Base-by-base conservation (phyloP, 2,797 vertebrate species). In the Pygocentrus nattereri region DNA sequence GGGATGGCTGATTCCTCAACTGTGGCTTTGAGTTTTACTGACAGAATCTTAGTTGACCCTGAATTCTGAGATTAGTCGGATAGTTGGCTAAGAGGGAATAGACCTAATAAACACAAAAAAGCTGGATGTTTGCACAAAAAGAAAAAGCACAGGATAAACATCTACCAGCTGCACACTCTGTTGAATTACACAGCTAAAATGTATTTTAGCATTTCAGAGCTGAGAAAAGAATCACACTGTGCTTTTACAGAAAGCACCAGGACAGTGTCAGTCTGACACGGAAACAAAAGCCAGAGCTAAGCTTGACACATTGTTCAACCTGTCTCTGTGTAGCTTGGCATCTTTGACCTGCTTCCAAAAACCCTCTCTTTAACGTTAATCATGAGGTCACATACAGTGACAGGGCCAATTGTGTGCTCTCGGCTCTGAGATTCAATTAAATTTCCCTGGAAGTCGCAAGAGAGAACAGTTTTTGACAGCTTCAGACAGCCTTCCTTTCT, bases 351-450 rank as follows among this genome's bases (percentile, higher is more conserved):
- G 41, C 59, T 49, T 70, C 38, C 58, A 82, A 82, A 88, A 84
- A 85, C 56, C 72, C 80, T 68, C 18, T 44, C 69, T 67, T 78
- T 85, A 83, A 87, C 84, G 88, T 81, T 81, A 91, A 82, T 78
- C 27, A 61, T 83, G 77, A 90, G 82, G 84, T 89, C 87, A 87
- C 77, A 77, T 71, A 82, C 69, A 87, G 69, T 85, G 69, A 89
- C 87, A 85, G 81, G 38, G 77, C 86, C 79, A 82, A 83, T 86
- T 83, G 82, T 81, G 76, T 73, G 58, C 67, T 76, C 7, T 50
- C 52, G 85, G 87, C 80, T 77, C 64, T 80, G 83, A 87, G 83
- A 89, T 81, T 83, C 87, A 77, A 91, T 90, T 86, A 88, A 62
- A 50, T 89, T 74, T 79, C 52, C 82, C 81, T 90, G 68, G 82